Evolutionary conservation across 1,140 invertebrate species (phyloP).

Genomic region (Archegozetes longisetosus): DNA sequence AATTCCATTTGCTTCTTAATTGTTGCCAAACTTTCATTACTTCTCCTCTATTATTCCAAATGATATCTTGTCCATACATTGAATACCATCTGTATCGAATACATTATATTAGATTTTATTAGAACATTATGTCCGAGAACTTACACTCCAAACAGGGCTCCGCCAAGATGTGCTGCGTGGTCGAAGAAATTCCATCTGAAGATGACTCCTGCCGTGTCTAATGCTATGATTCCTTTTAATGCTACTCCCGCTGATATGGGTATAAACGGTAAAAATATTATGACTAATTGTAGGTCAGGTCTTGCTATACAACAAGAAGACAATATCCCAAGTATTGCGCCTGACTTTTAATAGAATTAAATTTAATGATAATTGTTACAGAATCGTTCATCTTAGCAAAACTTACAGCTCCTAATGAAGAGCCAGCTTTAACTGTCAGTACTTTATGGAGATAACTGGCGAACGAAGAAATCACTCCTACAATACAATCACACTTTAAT

Average conservation of each 20-base stretch:
- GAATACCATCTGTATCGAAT: slow-evolving; percentile 8
- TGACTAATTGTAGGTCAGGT: slow-evolving; percentile 65
- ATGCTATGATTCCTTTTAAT: slow-evolving; percentile 60
- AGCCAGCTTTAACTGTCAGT: slow-evolving; percentile 40
- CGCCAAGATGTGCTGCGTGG: slow-evolving; percentile 94
- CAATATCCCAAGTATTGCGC: slow-evolving; percentile 76
- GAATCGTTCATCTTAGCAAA: no score
- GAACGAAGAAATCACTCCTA: slow-evolving; percentile 64
- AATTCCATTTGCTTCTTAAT: slow-evolving; percentile 6
- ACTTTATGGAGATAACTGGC: slow-evolving; percentile 66
- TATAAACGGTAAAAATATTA: slow-evolving; percentile 74
- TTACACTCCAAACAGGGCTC: slow-evolving; percentile 76
- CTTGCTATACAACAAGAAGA: slow-evolving; percentile 68
- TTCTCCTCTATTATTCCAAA: background rate
- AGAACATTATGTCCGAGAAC: slow-evolving; percentile 28
- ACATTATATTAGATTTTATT: slow-evolving; percentile 16
- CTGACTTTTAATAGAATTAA: slow-evolving; percentile 48
- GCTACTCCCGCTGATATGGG: slow-evolving; percentile 66
- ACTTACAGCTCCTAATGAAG: slow-evolving; percentile 78
- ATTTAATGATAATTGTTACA: slow-evolving; percentile 16
- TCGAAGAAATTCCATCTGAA: slow-evolving; percentile 85
- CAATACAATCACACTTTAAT: slow-evolving; percentile 15
- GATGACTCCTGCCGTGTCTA: slow-evolving; percentile 64
- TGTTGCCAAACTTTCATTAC: slow-evolving; percentile 11
- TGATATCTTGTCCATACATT: background rate